These are phyloP conservation scores for Rhincodon typus DNA, from an alignment of 2,797 vertebrate species.

Conservation along the genomic window DNA sequence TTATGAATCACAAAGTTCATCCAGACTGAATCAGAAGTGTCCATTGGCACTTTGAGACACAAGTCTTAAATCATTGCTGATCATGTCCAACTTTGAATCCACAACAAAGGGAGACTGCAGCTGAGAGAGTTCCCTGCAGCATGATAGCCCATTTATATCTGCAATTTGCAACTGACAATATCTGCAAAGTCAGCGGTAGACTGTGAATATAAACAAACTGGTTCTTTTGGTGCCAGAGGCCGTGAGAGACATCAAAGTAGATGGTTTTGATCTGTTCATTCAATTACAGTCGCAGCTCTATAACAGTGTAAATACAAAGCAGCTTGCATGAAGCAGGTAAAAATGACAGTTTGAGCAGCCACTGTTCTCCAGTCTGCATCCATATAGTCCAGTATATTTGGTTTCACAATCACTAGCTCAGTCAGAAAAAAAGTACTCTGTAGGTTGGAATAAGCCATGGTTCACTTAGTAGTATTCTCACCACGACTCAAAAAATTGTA, in stretches of 20 bases:
- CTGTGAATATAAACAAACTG: slow-evolving; percentile 12
- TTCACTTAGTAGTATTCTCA: neutral
- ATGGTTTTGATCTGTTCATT: neutral
- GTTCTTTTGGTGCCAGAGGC: neutral
- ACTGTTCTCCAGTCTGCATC: neutral
- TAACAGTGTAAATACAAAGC: neutral
- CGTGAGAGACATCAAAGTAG: neutral
- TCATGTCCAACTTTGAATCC: neutral
- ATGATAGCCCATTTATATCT: neutral
- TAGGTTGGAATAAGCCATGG: neutral
- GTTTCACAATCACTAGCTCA: neutral
- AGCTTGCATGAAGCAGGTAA: neutral
- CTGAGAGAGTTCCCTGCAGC: slow-evolving; percentile 9
- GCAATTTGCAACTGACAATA: slow-evolving; percentile 11
- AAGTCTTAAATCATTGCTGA: neutral
- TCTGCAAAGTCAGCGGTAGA: neutral
- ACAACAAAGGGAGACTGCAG: neutral
- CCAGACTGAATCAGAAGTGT: neutral
- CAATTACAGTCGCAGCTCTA: neutral
- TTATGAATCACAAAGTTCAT: neutral
- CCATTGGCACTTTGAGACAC: neutral
- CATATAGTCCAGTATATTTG: neutral
- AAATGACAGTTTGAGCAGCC: neutral
- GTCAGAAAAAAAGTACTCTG: neutral
- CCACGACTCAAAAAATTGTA: neutral